Base-by-base conservation (phyloP, 2,113 vertebrate species). In the Hyla sarda region DNA sequence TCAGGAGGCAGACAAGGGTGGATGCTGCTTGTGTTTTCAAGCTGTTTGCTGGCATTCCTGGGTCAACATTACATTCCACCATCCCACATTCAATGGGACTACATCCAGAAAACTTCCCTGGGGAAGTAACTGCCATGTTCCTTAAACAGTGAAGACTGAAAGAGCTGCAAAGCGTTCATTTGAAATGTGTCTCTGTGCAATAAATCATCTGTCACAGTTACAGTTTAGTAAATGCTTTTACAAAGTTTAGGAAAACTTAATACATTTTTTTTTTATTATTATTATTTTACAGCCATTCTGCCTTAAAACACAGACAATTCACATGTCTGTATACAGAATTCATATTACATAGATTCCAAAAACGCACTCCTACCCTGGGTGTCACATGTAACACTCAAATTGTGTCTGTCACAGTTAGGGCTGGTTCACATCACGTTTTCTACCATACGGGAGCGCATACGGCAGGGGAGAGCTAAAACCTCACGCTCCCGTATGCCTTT, bases 31-130 rank as follows among this genome's bases (percentile, higher is more conserved):
- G 85, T 83, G 69, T 79, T 82, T 76, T 60, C 72, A 90, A 86
- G 48, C 87, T 65, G 58, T 82, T 76, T 87, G 85, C 89, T 89
- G 85, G 82, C 14, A 10, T 83, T 90, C 74, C 67, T 89, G 90
- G 0, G 0, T 88, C 89, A 82, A 89, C 85, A 56, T 88, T 72
- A 89, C 89, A 92, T 95, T 94, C 92, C 92, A 90, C 89, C 84
- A 89, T 89, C 86, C 88, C 88, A 25, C 82, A 88, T 90, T 92
- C 93, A 93, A 79, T 91, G 87, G 84, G 74, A 88, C 89, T 56
- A 87, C 86, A 92, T 93, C 90, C 89, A 93, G 89, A 87, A 94
- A 85, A 48, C 88, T 89, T 94, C 92, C 91, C 91, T 89, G 89
- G 91, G 93, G 90, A 92, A 93, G 90, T 88, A 92, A 88, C 91